A percentile compares a stretch with the other conserved stretches of the same genome.
phyloP scores from a whole-genome alignment of 2,113 vertebrate genomes.

The Galemys pyrenaicus region DNA sequence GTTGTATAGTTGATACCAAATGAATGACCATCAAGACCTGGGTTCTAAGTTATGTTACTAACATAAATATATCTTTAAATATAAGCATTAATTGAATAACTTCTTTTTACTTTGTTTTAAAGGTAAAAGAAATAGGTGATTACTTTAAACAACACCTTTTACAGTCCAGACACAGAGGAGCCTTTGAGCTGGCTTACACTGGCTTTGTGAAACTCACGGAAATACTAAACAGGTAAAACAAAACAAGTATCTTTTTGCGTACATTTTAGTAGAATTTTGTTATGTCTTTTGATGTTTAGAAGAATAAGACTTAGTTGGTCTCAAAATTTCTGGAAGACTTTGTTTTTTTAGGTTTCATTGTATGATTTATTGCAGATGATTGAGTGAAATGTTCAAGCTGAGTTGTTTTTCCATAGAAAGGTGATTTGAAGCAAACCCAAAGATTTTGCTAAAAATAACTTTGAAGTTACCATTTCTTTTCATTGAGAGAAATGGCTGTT shows the following conservation, averaged over 20 bases:
- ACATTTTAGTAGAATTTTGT: slow-evolving; percentile 43
- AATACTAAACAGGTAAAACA: slow-evolving; percentile 92
- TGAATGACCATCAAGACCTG: background rate
- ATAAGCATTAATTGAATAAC: background rate
- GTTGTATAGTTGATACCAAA: background rate
- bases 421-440: slow-evolving; percentile 41
- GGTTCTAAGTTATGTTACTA: background rate
- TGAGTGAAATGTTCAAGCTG: slow-evolving; percentile 4
- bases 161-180: slow-evolving; percentile 96
- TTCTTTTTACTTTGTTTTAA: slow-evolving; percentile 56
- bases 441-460: slow-evolving; percentile 54
- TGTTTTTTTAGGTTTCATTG: slow-evolving; percentile 32
- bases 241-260: slow-evolving; percentile 45
- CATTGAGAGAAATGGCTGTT: slow-evolving; percentile 62
- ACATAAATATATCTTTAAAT: slow-evolving; percentile 8
- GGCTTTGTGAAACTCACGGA: slow-evolving; percentile 96
- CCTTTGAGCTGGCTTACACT: slow-evolving; percentile 97
- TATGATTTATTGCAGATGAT: slow-evolving; percentile 46
- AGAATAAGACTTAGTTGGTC: slow-evolving; percentile 57
- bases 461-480: slow-evolving; percentile 58
- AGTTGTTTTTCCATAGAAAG: slow-evolving; percentile 36
- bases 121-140: slow-evolving; percentile 94
- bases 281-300: slow-evolving; percentile 58
- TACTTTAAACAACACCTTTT: slow-evolving; percentile 97
- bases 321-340: slow-evolving; percentile 35